Evolutionary conservation across 2,797 vertebrate genomes (phyloP), one percentile per base, ranked within the genome.

Genomic region (Margarornis squamiger): DNA sequence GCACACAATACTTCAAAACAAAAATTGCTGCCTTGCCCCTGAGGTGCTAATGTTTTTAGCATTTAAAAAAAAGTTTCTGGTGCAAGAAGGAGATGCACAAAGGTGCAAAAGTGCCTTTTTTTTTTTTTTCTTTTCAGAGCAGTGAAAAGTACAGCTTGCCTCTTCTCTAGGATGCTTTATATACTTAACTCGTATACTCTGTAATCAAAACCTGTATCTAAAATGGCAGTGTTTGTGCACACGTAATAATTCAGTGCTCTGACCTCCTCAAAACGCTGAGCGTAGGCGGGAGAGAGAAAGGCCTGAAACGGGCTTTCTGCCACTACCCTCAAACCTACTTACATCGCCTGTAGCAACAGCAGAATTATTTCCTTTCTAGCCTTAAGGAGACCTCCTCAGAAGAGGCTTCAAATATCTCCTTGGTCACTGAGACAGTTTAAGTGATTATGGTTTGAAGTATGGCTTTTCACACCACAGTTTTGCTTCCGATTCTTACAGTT

Each of bases 1-100:
- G 75, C 95, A 92, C 93, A 95, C 88, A 97, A 94, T 93, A 96
- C 79, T 93, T 96, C 11, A 81, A 54, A 86, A 78, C 67, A 90
- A 91, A 82, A 86, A 91, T 88, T 95, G 95, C 96, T 96, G 96
- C 97, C 95, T 95, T 98, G 95, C 97, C 97, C 97, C 97, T 98
- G 98, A 98, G 97, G 97, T 96, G 97, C 95, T 97, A 95, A 96
- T 91, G 83, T 86, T 95, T 96, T 96, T 96, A 97, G 96, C 96
- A 97, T 96, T 97, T 75, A 75, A 96, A 95, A 90, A 73, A 91
- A 95, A 89, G 92, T 92, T 96, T 97, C 94, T 95, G 96, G 96
- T 97, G 96, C 96, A 97, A 97, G 94, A 96, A 95, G 93, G 92
- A 97, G 97, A 92, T 91, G 92, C 96, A 96, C 94, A 96, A 90